Conservation (phyloP, 1,140 invertebrate species). For the Bombus haemorrhoidalis region DNA sequence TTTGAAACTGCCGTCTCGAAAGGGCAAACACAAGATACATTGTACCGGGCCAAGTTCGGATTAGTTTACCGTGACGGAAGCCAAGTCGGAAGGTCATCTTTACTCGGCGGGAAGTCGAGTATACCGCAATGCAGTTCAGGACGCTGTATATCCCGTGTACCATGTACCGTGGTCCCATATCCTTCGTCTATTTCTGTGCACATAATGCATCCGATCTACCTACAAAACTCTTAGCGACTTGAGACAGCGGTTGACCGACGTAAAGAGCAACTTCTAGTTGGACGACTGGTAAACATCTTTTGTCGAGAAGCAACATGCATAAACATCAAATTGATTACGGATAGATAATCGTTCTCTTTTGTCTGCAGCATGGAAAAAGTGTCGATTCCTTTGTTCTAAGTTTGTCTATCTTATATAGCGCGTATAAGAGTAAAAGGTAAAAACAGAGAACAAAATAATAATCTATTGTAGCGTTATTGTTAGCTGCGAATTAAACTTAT, state of each 20-base stretch:
- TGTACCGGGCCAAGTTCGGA: constrained; percentile 3
- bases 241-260: constrained; percentile 11
- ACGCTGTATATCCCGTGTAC: constrained; percentile 61
- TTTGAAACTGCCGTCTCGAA: not conserved
- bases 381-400: not conserved
- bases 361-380: not conserved
- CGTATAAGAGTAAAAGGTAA: not conserved
- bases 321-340: not conserved
- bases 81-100: constrained; percentile 70
- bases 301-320: too few species aligned
- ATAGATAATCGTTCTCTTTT: not conserved
- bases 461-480: too few species aligned
- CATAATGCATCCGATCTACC: constrained; percentile 63
- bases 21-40: constrained; percentile 19
- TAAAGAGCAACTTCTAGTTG: not conserved
- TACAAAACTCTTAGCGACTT: constrained; percentile 4
- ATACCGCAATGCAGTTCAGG: constrained; percentile 74
- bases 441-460: too few species aligned
- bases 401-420: not conserved
- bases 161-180: constrained; percentile 58
- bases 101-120: constrained; percentile 69
- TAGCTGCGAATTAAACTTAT: too few species aligned
- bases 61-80: constrained; percentile 40
- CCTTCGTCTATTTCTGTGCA: constrained; percentile 59
- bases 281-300: not conserved